These are phyloP conservation scores for Nesidiocoris tenuis DNA, from an alignment of 2,888 invertebrate genomes.

Conservation along the genomic window DNA sequence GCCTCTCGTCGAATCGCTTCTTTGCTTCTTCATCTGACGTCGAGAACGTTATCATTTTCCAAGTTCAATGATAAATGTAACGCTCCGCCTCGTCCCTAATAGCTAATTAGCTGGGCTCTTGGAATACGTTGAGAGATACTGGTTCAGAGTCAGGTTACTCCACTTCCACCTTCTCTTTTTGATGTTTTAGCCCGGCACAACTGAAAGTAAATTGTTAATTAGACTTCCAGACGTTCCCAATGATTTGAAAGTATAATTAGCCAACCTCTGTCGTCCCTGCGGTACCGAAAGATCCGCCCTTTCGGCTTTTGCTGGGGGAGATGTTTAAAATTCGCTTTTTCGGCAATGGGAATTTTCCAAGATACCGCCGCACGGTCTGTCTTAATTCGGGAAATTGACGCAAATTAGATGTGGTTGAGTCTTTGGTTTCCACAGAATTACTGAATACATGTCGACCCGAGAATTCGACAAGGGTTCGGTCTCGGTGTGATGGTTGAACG, in stretches of 20 bases:
- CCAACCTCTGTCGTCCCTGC: neutral
- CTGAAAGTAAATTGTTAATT: constrained; percentile 37
- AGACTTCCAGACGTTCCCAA: constrained; percentile 22
- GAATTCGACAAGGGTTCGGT: too few species aligned
- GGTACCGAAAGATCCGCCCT: neutral
- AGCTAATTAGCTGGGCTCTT: neutral
- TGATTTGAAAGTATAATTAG: constrained; percentile 38
- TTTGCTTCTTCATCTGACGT: neutral
- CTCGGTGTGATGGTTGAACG: too few species aligned
- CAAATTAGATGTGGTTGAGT: too few species aligned
- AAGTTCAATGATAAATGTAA: neutral
- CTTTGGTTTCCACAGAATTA: too few species aligned
- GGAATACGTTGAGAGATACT: neutral
- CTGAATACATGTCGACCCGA: too few species aligned
- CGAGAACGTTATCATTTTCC: neutral
- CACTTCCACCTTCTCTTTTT: neutral
- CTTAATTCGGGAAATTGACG: too few species aligned
- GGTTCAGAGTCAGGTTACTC: neutral
- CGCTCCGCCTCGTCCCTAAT: neutral
- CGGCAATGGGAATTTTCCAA: too few species aligned
- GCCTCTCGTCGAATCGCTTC: neutral
- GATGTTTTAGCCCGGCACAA: constrained; percentile 24
- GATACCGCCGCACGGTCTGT: too few species aligned
- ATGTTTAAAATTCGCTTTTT: too few species aligned
- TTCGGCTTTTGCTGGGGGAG: too few species aligned